Conservation (phyloP, 2,888 invertebrate species). For the Liopterus haemorrhoidalis region DNA sequence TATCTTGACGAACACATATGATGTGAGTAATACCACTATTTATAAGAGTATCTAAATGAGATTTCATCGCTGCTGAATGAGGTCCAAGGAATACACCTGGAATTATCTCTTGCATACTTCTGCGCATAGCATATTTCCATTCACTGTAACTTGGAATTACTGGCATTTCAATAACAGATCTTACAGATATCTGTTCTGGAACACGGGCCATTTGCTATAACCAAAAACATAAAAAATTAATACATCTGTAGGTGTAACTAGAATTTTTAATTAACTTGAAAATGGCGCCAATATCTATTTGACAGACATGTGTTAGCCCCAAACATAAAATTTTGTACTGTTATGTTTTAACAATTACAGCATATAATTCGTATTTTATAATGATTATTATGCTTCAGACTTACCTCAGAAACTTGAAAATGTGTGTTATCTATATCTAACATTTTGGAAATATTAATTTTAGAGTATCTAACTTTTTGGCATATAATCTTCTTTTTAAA, state of each 20-base stretch:
- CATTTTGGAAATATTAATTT: too few species aligned
- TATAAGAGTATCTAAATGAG: constrained; percentile 49
- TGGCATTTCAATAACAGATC: constrained; percentile 13
- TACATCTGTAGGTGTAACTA: constrained; percentile 5
- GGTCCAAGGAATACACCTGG: constrained; percentile 62
- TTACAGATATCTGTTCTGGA: constrained; percentile 13
- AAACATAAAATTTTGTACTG: background rate
- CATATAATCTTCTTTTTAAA: too few species aligned
- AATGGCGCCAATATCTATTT: background rate
- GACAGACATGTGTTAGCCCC: background rate
- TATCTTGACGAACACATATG: constrained; percentile 58
- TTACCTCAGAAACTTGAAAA: constrained; percentile 19
- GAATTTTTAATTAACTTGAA: background rate
- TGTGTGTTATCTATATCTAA: constrained; percentile 20
- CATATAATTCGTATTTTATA: background rate
- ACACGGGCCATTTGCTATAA: constrained; percentile 12
- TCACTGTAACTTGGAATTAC: constrained; percentile 12
- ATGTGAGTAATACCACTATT: constrained; percentile 60
- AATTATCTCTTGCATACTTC: constrained; percentile 57
- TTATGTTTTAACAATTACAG: background rate
- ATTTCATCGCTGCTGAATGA: constrained; percentile 56
- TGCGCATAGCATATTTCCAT: constrained; percentile 38
- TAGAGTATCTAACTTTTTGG: too few species aligned
- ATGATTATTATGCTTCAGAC: background rate
- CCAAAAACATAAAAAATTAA: too few species aligned